Conservation (phyloP, 2,113 vertebrate species). For the Tretioscincus oriximinensis region DNA sequence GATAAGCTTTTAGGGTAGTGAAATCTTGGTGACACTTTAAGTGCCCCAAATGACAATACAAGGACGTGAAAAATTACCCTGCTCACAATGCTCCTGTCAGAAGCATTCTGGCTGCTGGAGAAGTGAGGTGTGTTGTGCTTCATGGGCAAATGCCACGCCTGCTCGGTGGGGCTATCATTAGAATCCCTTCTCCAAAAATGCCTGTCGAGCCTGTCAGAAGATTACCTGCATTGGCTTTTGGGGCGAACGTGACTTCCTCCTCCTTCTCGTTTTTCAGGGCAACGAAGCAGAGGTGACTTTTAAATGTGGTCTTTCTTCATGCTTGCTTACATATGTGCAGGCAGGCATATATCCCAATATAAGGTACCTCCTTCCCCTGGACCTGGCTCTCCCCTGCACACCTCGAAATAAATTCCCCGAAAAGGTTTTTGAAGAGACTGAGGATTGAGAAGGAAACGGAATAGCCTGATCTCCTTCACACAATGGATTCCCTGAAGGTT, state of each 20-base stretch:
- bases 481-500: slow-evolving; percentile 57
- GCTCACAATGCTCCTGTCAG: slow-evolving; percentile 61
- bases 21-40: slow-evolving; percentile 68
- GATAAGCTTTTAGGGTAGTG: slow-evolving; percentile 60
- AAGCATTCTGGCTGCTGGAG: slow-evolving; percentile 11
- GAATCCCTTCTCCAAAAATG: background rate
- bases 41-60: slow-evolving; percentile 70
- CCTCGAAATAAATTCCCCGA: background rate
- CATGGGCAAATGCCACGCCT: slow-evolving; percentile 7
- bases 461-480: slow-evolving; percentile 55
- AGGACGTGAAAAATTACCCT: slow-evolving; percentile 61
- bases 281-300: background rate
- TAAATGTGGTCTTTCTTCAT: background rate
- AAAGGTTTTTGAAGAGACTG: background rate
- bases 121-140: background rate
- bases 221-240: background rate
- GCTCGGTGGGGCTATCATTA: background rate
- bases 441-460: slow-evolving; percentile 28
- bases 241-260: background rate
- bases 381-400: background rate
- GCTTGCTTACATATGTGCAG: background rate
- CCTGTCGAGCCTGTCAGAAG: background rate
- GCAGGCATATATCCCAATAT: no score
- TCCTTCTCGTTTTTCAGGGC: background rate
- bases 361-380: background rate